phyloP scores from a whole-genome alignment of 2,888 invertebrate species.

The Itoplectis maculator region DNA sequence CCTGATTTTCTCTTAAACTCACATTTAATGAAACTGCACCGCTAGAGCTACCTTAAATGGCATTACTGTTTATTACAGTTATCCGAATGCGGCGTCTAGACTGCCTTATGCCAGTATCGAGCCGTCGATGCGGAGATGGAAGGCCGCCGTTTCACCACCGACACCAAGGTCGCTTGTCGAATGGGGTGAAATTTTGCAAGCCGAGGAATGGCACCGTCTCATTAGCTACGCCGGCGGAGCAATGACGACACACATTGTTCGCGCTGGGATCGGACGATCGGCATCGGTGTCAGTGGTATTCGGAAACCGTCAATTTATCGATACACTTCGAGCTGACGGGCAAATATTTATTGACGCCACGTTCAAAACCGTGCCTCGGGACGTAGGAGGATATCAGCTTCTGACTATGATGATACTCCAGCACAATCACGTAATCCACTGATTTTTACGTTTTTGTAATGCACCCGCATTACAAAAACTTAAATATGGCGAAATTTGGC shows the following conservation, averaged over 20 bases:
- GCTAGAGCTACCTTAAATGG: neutral
- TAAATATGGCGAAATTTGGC: no score
- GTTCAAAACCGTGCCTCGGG: slow-evolving; percentile 21
- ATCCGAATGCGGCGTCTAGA: slow-evolving; percentile 5
- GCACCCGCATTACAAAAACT: no score
- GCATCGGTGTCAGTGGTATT: slow-evolving; percentile 17
- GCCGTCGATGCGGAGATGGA: slow-evolving; percentile 16
- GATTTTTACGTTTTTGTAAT: neutral
- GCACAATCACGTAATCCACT: neutral
- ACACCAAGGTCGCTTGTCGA: slow-evolving; percentile 9
- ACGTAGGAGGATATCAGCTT: slow-evolving; percentile 21
- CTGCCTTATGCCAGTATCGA: neutral
- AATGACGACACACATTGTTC: slow-evolving; percentile 1
- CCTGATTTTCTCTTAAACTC: no score
- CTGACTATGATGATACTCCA: slow-evolving; percentile 3
- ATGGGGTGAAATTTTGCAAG: neutral
- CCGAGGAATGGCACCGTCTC: neutral
- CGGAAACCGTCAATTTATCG: slow-evolving; percentile 10
- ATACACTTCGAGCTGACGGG: neutral
- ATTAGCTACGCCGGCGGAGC: slow-evolving; percentile 1
- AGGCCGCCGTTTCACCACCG: neutral
- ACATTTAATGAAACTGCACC: no score
- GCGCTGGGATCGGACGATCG: neutral
- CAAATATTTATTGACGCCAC: slow-evolving; percentile 32
- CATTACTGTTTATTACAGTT: neutral